Conservation (phyloP, 2,113 vertebrate species). For the Turdus rufiventris region DNA sequence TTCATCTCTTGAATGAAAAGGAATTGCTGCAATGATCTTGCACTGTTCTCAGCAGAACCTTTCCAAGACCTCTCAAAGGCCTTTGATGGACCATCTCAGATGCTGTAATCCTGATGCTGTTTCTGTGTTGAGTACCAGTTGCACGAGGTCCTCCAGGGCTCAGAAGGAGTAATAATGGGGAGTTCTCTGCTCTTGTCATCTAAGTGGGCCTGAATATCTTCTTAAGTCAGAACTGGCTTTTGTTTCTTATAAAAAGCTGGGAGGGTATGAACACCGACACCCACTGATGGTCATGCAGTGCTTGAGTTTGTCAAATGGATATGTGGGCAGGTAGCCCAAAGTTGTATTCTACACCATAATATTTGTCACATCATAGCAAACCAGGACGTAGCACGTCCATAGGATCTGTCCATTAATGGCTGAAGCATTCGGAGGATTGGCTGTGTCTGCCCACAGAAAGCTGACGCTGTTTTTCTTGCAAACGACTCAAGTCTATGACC, state of each 20-base stretch:
- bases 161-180: neutral
- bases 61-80: constrained; percentile 37
- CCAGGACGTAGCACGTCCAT: neutral
- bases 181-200: neutral
- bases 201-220: neutral
- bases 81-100: neutral
- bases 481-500: neutral
- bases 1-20: constrained; percentile 56
- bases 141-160: neutral
- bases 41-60: constrained; percentile 14
- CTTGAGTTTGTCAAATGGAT: neutral
- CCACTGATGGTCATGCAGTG: no score
- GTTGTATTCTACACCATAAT: neutral
- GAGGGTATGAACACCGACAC: neutral
- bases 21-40: constrained; percentile 44
- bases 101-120: neutral
- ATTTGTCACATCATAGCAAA: neutral
- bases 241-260: neutral
- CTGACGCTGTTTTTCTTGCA: fast-evolving
- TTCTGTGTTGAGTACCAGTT: neutral
- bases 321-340: neutral
- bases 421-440: neutral
- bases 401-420: neutral
- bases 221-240: neutral
- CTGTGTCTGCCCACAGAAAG: neutral